A percentile compares a stretch with the other conserved stretches of the same genome.
phyloP scores from a whole-genome alignment of 2,113 vertebrate genomes.

The Alectura lathami region DNA sequence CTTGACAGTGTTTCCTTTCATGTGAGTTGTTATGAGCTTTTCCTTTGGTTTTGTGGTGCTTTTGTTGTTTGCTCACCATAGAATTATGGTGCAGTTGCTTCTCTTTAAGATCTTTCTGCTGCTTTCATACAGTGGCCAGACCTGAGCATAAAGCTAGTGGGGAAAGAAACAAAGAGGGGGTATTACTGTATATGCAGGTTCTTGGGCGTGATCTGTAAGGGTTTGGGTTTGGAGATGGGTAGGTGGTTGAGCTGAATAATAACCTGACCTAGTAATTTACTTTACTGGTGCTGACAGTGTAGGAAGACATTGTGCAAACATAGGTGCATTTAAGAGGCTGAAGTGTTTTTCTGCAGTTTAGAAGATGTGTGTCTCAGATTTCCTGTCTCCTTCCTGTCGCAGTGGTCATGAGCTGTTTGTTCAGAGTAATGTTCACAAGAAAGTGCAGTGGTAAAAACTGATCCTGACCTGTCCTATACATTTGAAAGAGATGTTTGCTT shows the following conservation, averaged over 20 bases:
- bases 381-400: background rate
- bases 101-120: background rate
- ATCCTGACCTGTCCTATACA: background rate
- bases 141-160: background rate
- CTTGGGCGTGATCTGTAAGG: fast-evolving
- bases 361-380: background rate
- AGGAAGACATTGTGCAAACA: background rate
- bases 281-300: background rate
- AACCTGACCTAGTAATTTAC: fast-evolving
- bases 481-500: background rate
- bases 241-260: fast-evolving
- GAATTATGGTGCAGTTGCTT: background rate
- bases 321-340: background rate
- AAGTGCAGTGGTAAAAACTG: background rate
- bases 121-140: background rate
- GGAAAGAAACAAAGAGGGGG: background rate
- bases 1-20: background rate
- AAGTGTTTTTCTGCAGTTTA: background rate
- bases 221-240: background rate
- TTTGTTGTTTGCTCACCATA: background rate
- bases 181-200: background rate
- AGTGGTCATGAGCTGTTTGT: background rate
- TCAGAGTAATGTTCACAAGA: background rate
- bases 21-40: background rate
- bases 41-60: background rate